Evolutionary conservation across 2,113 vertebrate species (phyloP).

Genomic region (Chionodraco myersi): DNA sequence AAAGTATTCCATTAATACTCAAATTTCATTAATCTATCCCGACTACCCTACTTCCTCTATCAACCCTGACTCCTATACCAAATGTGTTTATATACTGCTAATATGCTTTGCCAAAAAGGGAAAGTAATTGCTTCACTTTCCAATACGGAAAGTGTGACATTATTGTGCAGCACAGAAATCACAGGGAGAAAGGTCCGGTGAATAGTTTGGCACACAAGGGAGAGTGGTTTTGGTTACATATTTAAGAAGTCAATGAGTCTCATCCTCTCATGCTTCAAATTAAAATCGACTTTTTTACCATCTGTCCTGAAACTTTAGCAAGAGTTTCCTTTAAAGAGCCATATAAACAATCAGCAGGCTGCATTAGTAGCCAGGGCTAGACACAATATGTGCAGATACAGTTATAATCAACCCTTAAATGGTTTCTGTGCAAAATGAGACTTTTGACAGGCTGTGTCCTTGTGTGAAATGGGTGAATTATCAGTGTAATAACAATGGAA

Average conservation of each 20-base stretch:
- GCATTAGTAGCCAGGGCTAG: neutral
- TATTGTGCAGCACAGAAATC: neutral
- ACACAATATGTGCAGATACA: neutral
- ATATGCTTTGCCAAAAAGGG: neutral
- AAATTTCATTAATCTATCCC: neutral
- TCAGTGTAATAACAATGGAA: too few species aligned
- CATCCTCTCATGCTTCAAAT: neutral
- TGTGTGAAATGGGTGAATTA: too few species aligned
- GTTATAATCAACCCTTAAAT: neutral
- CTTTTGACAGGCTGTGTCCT: too few species aligned
- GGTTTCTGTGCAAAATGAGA: too few species aligned
- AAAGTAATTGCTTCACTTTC: neutral
- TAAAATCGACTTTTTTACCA: neutral
- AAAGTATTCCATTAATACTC: constrained; percentile 13
- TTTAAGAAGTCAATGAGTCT: neutral
- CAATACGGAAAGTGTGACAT: constrained; percentile 4
- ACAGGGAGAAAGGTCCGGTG: neutral
- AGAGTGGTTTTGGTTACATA: neutral
- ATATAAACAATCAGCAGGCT: neutral
- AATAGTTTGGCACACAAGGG: neutral
- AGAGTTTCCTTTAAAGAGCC: neutral
- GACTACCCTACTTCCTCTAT: neutral
- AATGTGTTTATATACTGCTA: neutral
- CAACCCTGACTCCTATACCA: neutral
- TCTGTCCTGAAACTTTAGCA: neutral